These are phyloP conservation scores for Tetranychus truncatus DNA, from an alignment of 2,888 invertebrate genomes.

Conservation along the genomic window DNA sequence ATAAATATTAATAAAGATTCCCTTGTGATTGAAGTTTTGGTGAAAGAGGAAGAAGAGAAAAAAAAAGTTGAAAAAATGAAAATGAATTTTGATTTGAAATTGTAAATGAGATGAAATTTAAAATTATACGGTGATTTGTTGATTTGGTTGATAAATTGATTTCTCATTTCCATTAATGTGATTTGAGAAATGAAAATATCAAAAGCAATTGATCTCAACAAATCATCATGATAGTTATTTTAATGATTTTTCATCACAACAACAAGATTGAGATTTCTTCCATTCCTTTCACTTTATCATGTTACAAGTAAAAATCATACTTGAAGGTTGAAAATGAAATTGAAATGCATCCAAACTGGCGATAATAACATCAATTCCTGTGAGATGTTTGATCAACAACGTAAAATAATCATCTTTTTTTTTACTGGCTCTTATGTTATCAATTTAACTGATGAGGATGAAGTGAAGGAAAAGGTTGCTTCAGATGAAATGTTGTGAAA, in stretches of 20 bases:
- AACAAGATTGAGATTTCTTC: neutral
- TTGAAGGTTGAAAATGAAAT: no score
- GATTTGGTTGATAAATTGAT: neutral
- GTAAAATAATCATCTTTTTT: neutral
- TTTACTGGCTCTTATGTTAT: neutral
- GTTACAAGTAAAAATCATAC: no score
- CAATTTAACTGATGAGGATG: neutral
- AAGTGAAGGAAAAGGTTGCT: neutral
- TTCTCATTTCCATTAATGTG: neutral
- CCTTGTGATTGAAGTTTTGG: no score
- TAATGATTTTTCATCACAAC: neutral
- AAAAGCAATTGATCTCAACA: neutral
- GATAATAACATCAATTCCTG: no score
- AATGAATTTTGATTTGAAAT: neutral
- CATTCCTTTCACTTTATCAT: neutral
- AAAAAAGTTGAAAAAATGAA: no score
- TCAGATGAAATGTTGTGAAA: neutral
- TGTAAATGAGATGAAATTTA: neutral
- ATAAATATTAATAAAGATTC: no score
- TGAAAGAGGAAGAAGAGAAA: no score
- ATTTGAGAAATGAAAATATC: neutral
- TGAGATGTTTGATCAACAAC: no score
- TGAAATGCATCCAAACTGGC: no score
- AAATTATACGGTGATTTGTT: constrained; percentile 1
- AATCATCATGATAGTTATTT: neutral